phyloP scores from a whole-genome alignment of 2,888 invertebrate species.

The Sminthurinus aureus region DNA sequence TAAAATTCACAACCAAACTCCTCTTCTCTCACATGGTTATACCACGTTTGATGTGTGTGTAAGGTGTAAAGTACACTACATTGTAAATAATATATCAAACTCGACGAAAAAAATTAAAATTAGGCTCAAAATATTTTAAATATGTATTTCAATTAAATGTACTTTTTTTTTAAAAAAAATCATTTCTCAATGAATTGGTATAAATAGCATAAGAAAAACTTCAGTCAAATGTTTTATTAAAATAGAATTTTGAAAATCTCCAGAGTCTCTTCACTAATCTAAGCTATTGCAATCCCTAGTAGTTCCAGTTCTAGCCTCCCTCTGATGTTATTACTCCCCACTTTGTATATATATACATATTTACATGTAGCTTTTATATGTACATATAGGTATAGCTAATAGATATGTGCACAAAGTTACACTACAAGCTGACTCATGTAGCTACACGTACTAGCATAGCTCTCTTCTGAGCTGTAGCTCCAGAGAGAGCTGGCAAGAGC shows the following conservation, averaged over 20 bases:
- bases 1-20: constrained; percentile 4
- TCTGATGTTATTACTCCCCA: background rate
- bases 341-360: background rate
- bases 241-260: no score
- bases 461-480: no score
- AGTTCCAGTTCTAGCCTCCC: constrained; percentile 2
- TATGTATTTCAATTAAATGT: no score
- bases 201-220: no score
- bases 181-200: no score
- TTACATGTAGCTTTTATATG: background rate
- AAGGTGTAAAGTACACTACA: background rate
- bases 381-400: background rate
- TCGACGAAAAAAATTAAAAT: no score
- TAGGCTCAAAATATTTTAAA: no score
- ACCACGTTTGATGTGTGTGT: background rate
- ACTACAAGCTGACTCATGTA: background rate
- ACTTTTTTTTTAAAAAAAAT: no score
- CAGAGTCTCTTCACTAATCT: no score
- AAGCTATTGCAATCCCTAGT: background rate
- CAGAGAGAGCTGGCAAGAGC: background rate
- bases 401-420: background rate
- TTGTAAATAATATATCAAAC: background rate
- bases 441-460: no score
- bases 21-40: background rate
- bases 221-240: no score